Base-by-base conservation (phyloP, 2,113 vertebrate species). In the Larimichthys polyactis region DNA sequence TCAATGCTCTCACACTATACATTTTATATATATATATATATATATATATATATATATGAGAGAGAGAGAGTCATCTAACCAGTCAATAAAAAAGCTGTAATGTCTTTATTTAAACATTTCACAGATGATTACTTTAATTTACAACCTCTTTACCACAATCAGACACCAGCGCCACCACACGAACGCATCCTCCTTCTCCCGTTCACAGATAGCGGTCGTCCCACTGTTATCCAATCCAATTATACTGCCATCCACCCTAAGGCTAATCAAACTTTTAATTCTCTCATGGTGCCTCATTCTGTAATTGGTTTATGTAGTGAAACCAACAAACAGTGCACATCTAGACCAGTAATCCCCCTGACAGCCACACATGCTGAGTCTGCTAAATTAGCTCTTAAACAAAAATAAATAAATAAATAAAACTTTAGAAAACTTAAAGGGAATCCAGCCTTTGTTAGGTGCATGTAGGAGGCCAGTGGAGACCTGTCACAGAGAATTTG, bases 271-370 rank as follows among this genome's bases (percentile, higher is more conserved):
- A 88, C 63, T 74, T 80, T 85, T 84, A 84, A 89, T 87, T 90
- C 80, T 85, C 78, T 71, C 54, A 86, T 63, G 88, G 76, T 81
- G 68, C 36, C 72, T 87, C 82, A 40, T 82, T 86, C 78, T 70
- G 51, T 90, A 92, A 89, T 87, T 71, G 87, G 82, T 89, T 92
- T 91, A 85, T 75, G 48, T 44, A 76, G 81, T 82, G 83, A 88
- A 88, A 89, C 83, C 77, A 82, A 87, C 76, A 86, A 77, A 80
- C 71, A 46, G 68, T 46, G 52, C 55, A 32, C 59, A 88, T 81
- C 67, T 71, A 59, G 27, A 87, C 66, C 58, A 44, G 59, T 85
- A 84, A 84, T 89, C 85, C 78, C 78, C 81, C 81, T 74, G 85
- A 68, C 65, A 76, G 75, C 49, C 59, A 55, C 66, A 84, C 83